Percentiles rank a stretch among this genome's conserved stretches.
Evolutionary conservation across 2,888 invertebrate genomes (phyloP).

Genomic region (Ditula angustiorana): DNA sequence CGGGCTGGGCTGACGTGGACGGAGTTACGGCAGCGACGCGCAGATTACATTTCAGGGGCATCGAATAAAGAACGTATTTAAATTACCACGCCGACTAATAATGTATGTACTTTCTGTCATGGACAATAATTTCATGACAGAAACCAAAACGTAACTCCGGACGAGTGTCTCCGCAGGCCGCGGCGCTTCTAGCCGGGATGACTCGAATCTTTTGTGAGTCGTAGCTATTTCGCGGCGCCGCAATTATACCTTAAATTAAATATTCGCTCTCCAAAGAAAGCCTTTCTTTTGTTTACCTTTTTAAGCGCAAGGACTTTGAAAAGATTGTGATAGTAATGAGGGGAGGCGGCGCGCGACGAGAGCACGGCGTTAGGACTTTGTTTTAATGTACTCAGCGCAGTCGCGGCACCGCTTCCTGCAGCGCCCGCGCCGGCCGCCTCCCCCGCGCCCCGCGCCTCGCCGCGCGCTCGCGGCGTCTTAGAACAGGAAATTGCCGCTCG

Average conservation of each 20-base stretch:
- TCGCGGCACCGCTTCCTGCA: background rate
- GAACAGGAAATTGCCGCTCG: constrained; percentile 48
- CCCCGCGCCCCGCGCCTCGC: background rate
- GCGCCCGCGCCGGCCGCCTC: background rate
- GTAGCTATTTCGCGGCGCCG: constrained; percentile 14
- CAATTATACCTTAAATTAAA: constrained; percentile 47
- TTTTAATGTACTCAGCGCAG: background rate
- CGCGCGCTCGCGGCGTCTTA: constrained; percentile 45
- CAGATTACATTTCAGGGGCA: background rate
- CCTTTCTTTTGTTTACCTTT: constrained; percentile 52
- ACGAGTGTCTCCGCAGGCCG: background rate
- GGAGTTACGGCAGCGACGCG: background rate
- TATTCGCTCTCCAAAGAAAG: constrained; percentile 48
- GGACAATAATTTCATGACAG: too few species aligned
- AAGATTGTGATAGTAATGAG: constrained; percentile 47
- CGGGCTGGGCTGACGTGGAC: too few species aligned
- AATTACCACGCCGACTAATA: too few species aligned
- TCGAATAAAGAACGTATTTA: background rate
- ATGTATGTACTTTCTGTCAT: too few species aligned
- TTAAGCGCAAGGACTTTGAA: constrained; percentile 50
- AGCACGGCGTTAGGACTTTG: background rate
- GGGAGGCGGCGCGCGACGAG: background rate
- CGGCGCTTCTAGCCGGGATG: background rate
- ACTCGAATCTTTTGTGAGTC: constrained; percentile 10
- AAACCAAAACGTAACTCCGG: too few species aligned